phyloP scores from a whole-genome alignment of 2,797 vertebrate species.

The Coranthus polyacanthus region DNA sequence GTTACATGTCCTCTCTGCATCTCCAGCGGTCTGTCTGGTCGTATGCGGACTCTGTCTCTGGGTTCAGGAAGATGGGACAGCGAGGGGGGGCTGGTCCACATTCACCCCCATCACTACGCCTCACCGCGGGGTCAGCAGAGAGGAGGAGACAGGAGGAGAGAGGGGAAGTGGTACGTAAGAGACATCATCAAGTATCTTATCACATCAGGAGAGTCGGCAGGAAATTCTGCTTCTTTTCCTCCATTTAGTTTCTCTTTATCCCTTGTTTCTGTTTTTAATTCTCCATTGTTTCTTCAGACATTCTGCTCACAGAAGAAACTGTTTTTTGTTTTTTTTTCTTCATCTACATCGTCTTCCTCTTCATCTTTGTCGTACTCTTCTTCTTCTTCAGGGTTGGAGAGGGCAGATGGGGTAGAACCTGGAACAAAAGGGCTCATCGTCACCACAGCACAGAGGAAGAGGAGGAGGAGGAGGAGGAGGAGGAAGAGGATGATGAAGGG shows the following conservation, averaged over 20 bases:
- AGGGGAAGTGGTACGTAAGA: slow-evolving; percentile 30
- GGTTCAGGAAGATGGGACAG: slow-evolving; percentile 87
- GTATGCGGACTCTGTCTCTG: slow-evolving; percentile 84
- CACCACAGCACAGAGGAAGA: slow-evolving; percentile 91
- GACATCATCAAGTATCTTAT: too few species aligned
- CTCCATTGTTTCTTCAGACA: too few species aligned
- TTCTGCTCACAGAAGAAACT: too few species aligned
- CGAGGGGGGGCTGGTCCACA: slow-evolving; percentile 14
- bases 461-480: slow-evolving; percentile 82
- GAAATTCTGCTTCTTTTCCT: too few species aligned
- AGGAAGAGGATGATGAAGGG: slow-evolving; percentile 20
- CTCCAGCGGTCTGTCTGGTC: slow-evolving; percentile 52
- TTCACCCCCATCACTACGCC: slow-evolving; percentile 64
- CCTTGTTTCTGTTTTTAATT: too few species aligned
- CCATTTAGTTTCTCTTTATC: too few species aligned
- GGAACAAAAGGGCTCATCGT: slow-evolving; percentile 85
- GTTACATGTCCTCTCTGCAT: background rate
- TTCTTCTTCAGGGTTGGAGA: slow-evolving; percentile 55
- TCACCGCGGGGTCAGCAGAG: slow-evolving; percentile 45
- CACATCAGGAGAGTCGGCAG: too few species aligned
- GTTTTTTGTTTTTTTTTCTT: too few species aligned
- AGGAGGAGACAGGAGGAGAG: slow-evolving; percentile 6
- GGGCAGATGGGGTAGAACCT: slow-evolving; percentile 85
- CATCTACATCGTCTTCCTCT: background rate
- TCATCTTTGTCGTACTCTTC: background rate